Conservation (phyloP, 2,888 invertebrate species). For the Netelia inedita region DNA sequence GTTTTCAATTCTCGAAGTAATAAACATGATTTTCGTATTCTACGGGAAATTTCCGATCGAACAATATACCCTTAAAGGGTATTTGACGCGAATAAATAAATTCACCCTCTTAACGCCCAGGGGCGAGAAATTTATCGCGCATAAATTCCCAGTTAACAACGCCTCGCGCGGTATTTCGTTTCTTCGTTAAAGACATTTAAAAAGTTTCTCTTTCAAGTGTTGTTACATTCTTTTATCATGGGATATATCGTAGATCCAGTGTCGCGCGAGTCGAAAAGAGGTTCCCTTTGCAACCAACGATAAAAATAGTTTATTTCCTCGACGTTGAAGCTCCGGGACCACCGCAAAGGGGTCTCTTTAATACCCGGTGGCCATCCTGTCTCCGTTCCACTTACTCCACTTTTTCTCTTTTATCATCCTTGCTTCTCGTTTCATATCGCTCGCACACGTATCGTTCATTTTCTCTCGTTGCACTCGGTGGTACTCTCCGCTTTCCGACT, state of each 20-base stretch:
- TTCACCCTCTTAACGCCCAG: background rate
- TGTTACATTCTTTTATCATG: background rate
- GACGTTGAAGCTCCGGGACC: constrained; percentile 67
- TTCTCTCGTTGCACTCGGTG: constrained; percentile 15
- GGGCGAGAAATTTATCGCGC: background rate
- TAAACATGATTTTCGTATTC: too few species aligned
- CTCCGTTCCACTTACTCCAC: constrained; percentile 36
- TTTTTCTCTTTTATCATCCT: constrained; percentile 50
- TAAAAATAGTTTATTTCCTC: constrained; percentile 75
- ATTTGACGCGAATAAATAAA: background rate
- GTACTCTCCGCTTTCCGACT: constrained; percentile 55
- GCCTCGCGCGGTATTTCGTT: background rate
- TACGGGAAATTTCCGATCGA: background rate
- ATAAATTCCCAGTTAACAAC: too few species aligned
- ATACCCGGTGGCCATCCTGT: constrained; percentile 58
- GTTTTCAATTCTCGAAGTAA: too few species aligned
- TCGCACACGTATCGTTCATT: constrained; percentile 31
- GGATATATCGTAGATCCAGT: constrained; percentile 9
- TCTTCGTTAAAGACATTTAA: background rate
- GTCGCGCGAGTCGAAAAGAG: background rate
- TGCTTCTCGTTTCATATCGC: constrained; percentile 25
- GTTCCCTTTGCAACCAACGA: constrained; percentile 53
- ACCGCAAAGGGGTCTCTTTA: constrained; percentile 74
- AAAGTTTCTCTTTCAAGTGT: background rate
- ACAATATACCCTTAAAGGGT: background rate